Evolutionary conservation across 2,113 vertebrate genomes (phyloP).

Genomic region (Pygoscelis antarcticus): DNA sequence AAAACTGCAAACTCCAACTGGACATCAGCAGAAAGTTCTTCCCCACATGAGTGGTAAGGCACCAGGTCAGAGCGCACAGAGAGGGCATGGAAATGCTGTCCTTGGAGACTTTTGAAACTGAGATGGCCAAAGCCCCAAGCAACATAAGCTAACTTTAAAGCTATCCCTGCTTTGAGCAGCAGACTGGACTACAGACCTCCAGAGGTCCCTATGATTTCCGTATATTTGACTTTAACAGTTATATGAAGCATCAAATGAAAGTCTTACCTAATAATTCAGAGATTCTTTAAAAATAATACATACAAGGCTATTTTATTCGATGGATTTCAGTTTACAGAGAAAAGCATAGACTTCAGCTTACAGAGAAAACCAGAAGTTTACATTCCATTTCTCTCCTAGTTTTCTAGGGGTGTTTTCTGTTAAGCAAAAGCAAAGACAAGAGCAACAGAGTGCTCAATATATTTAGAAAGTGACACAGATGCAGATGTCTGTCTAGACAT

Average conservation of each 20-base stretch:
- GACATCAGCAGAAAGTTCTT: neutral
- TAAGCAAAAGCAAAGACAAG: neutral
- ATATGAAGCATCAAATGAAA: neutral
- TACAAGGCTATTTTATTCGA: neutral
- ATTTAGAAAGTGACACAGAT: constrained; percentile 44
- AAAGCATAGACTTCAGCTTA: neutral
- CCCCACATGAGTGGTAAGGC: accelerated
- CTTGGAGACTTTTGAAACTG: neutral
- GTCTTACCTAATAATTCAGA: neutral
- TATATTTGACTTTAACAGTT: neutral
- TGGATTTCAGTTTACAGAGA: neutral
- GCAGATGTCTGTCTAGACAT: constrained; percentile 53
- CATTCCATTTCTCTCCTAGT: neutral
- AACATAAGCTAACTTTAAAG: neutral
- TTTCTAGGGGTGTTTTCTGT: neutral
- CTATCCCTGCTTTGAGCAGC: neutral
- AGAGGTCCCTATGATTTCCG: neutral
- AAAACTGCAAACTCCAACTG: neutral
- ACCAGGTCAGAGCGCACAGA: neutral
- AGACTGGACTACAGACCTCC: neutral
- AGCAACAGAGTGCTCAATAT: neutral
- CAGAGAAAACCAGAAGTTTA: neutral
- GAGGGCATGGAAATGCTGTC: neutral
- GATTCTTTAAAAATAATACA: neutral
- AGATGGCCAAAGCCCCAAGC: neutral